Evolutionary conservation across 2,888 invertebrate species (phyloP).

Genomic region (Eurytoma adleriae): DNA sequence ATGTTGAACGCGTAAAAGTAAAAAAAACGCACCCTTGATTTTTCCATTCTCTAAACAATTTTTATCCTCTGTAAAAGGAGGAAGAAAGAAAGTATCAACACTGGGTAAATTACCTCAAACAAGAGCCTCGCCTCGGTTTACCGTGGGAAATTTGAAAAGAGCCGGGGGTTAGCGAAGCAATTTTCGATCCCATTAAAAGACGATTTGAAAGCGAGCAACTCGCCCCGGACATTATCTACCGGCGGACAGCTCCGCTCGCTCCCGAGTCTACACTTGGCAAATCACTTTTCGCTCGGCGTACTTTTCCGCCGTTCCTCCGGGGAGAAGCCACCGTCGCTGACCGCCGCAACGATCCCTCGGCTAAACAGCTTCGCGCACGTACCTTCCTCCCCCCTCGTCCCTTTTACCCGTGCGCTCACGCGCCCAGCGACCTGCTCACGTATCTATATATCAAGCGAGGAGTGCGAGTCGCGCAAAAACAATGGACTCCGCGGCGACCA

Average conservation of each 20-base stretch:
- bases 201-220: background rate
- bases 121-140: background rate
- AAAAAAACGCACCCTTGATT: too few relatives aligned
- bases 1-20: too few relatives aligned
- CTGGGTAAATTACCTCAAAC: too few relatives aligned
- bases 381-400: conserved; percentile 13
- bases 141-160: background rate
- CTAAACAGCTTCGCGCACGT: too few relatives aligned
- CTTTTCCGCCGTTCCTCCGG: background rate
- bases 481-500: conserved; percentile 36
- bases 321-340: too few relatives aligned
- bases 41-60: too few relatives aligned
- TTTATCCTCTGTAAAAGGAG: too few relatives aligned
- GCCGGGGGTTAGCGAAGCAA: background rate
- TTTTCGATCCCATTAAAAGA: too few relatives aligned
- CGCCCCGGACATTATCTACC: conserved; percentile 27
- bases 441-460: background rate
- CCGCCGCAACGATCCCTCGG: too few relatives aligned
- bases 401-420: conserved; percentile 25
- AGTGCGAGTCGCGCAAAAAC: conserved; percentile 27
- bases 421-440: background rate
- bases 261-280: background rate
- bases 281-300: conserved; percentile 21
- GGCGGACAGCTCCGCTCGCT: background rate
- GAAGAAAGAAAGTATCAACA: too few relatives aligned